Conservation (phyloP, 2,797 vertebrate genomes). For the Todus mexicanus region DNA sequence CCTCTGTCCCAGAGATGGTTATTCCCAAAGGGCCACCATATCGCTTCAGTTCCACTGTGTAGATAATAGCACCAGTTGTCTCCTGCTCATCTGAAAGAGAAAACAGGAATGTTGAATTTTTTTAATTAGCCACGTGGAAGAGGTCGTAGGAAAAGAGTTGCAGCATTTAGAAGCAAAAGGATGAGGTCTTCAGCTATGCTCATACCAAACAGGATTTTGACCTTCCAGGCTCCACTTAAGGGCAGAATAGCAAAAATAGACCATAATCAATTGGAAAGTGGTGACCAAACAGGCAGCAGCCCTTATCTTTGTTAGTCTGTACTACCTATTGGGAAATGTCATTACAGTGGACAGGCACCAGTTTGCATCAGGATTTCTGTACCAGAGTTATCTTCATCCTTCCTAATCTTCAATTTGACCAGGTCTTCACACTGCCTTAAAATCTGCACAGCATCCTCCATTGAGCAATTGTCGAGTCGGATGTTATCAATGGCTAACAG, state of each 20-base stretch:
- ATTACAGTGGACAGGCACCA: constrained; percentile 37
- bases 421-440: constrained; percentile 94
- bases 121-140: neutral
- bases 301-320: constrained; percentile 29
- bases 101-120: neutral
- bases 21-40: constrained; percentile 95
- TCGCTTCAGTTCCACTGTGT: constrained; percentile 94
- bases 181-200: neutral
- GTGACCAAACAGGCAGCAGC: neutral
- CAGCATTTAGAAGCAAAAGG: neutral
- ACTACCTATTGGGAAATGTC: constrained; percentile 39
- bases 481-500: constrained; percentile 95
- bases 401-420: constrained; percentile 95
- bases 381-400: constrained; percentile 98
- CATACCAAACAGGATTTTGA: neutral
- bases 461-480: constrained; percentile 90
- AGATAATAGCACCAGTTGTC: constrained; percentile 94
- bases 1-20: constrained; percentile 97
- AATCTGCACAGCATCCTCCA: constrained; percentile 93
- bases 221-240: constrained; percentile 27
- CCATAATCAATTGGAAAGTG: constrained; percentile 31
- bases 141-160: neutral
- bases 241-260: constrained; percentile 33
- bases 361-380: constrained; percentile 50
- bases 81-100: constrained; percentile 91